Evolutionary conservation across 2,888 invertebrate genomes (phyloP), one percentile per base, ranked within the genome.

Genomic region (Melanchra persicariae): DNA sequence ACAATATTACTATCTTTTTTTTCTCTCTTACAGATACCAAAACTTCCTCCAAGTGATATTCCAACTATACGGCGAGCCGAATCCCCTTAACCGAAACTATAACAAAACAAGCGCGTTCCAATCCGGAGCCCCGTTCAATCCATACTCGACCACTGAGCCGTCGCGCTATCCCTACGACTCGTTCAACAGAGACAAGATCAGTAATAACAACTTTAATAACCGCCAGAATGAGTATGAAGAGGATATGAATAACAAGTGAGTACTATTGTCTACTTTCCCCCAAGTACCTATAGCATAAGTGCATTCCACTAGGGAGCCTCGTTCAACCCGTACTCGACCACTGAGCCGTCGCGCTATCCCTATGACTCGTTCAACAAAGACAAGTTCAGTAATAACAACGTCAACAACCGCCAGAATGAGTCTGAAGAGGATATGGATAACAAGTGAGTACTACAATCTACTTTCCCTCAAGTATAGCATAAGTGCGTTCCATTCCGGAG

Each of bases 41-140:
- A 96, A 95, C 74, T 97, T 98, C 82, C 90, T 98, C 0, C 94
- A 97, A 84, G 97, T 96, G 83, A 95, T 97, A 22, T 96, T 97
- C 0, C 94, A 97, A 75, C 87, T 97, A 2, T 97, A 97, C 74
- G 96, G 96, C 0, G 91, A 93, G 59, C 93, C 94, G 1, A 94
- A 95, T 77, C 90, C 92, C 0, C 83, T 88, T 3, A 95, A 93
- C 77, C 90, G 85, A 26, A 88, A 90, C 54, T 91, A 93, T 0
- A 94, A 94, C 79, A 81, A 88, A 0, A 93, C 93, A 0, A 80
- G 61, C 1, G 88, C 85, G 0, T 91, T 89, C 61, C 86, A 86
- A 55, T 73, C 84, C 7, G 82, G 88, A 2, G 92, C 94, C 55
- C 88, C 91, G 0, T 94, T 91, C n/a, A 88, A 91, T 72, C 83